Evolutionary conservation across 2,888 invertebrate genomes (phyloP).

Genomic region (Nycteola revayana): DNA sequence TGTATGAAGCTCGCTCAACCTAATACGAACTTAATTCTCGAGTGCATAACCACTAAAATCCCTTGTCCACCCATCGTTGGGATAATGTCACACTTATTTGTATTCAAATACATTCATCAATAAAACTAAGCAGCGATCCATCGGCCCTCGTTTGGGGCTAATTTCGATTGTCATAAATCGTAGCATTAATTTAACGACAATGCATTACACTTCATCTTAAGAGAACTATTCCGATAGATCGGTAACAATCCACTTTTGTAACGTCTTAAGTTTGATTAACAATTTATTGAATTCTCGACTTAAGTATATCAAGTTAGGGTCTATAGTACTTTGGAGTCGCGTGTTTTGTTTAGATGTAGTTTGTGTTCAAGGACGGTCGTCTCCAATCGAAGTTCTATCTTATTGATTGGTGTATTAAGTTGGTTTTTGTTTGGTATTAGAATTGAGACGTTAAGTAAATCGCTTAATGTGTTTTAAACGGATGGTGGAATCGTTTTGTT

Average conservation of each 20-base stretch:
- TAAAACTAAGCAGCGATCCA: slow-evolving; percentile 53
- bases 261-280: neutral
- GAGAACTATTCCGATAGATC: slow-evolving; percentile 84
- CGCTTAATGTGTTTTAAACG: slow-evolving; percentile 71
- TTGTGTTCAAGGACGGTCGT: slow-evolving; percentile 30
- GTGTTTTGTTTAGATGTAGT: slow-evolving; percentile 17
- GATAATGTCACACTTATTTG: slow-evolving; percentile 35
- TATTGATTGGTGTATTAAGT: slow-evolving; percentile 48
- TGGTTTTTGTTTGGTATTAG: slow-evolving; percentile 31
- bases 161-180: slow-evolving; percentile 77
- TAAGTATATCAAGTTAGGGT: slow-evolving; percentile 21
- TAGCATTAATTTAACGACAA: slow-evolving; percentile 80
- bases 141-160: slow-evolving; percentile 51
- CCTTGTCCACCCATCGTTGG: slow-evolving; percentile 14
- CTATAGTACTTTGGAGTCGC: slow-evolving; percentile 21
- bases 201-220: slow-evolving; percentile 76
- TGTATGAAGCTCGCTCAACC: slow-evolving; percentile 3
- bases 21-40: slow-evolving; percentile 24
- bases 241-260: slow-evolving; percentile 56
- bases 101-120: slow-evolving; percentile 54
- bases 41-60: slow-evolving; percentile 24
- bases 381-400: slow-evolving; percentile 57
- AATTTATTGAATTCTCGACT: slow-evolving; percentile 8
- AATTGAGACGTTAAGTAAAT: slow-evolving; percentile 65
- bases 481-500: slow-evolving; percentile 68